Evolutionary conservation across 2,113 vertebrate genomes (phyloP).

Genomic region (Nasalis larvatus): DNA sequence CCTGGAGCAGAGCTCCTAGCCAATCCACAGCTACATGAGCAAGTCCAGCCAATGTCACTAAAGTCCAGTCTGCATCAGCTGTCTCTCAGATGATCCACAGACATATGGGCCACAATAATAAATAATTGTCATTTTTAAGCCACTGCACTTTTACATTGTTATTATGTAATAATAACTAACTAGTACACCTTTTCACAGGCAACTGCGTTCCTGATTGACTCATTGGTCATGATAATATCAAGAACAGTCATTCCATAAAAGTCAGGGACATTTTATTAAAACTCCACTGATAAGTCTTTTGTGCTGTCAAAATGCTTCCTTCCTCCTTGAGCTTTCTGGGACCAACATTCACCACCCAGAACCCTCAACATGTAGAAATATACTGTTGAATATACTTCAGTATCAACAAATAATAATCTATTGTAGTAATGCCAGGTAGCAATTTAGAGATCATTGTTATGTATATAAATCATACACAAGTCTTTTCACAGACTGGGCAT

Average conservation of each 20-base stretch:
- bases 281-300: background rate
- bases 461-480: background rate
- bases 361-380: background rate
- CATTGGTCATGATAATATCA: background rate
- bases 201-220: background rate
- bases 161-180: background rate
- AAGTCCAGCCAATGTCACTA: background rate
- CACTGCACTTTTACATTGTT: background rate
- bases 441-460: background rate
- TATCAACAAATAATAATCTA: background rate
- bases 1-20: background rate
- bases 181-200: background rate
- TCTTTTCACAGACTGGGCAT: background rate
- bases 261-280: slow-evolving; percentile 4
- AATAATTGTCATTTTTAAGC: background rate
- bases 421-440: background rate
- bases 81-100: background rate
- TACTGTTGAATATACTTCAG: background rate
- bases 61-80: background rate
- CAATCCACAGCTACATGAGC: background rate
- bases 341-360: background rate
- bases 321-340: background rate
- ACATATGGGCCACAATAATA: background rate
- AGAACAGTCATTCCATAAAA: background rate
- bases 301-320: background rate